Base-by-base conservation (phyloP, 2,797 vertebrate genomes). In the Jordanella pulchra region DNA sequence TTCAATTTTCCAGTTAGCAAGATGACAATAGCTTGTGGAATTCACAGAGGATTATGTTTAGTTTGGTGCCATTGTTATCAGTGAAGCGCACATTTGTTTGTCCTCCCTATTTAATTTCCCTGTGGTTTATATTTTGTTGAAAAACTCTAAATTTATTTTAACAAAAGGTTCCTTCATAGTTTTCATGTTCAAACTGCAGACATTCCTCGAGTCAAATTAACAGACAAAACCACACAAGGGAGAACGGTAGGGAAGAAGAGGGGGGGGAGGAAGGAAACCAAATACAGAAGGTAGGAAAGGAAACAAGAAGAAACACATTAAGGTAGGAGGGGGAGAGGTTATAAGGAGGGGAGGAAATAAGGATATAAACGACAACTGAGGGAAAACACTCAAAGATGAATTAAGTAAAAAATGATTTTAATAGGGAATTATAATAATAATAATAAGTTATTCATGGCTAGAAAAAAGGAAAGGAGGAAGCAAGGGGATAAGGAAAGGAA, bases 1-100 rank as follows among this genome's bases (percentile, higher is more conserved):
- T 32, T 32, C 23, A 35, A 61, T 15, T 10, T 18, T 25, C 58
- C 32, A 6, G 32, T 7, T n/a, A 14, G 32, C 39, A 21, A 39
- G 21, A 42, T 39, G 58, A 39, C 3, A 9, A 10, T 53, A 11
- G 39, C 32, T 18, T 21, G 3, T 15, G 25, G 27, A 28, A 32
- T 12, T 21, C 21, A 42, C 23, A 15, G 21, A n/a, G 35, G 42
- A 13, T 28, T 76, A 71, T 77, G 79, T 87, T 60, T 72, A 74
- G 75, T 67, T 76, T 32, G 18, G 30, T 27, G 44, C 75, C 45
- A 65, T 12, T 21, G 48, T 69, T 18, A 42, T 44, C 23, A 32
- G 35, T 9, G 10, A 13, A 42, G 35, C 12, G 9, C 60, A 42
- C 60, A 25, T 63, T n/a, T 61, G 35, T 61, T n/a, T n/a, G 23